These are phyloP conservation scores for Caenorhabditis elegans DNA, from an alignment of 1,140 invertebrate species.

Conservation along the genomic window WBcel235 BX284605.5:13085001-13085500, in stretches of 20 bases:
- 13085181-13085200: too few species aligned
- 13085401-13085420: not conserved
- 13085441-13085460: not conserved
- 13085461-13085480: constrained; percentile 23
- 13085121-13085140: too few species aligned
- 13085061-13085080: too few species aligned
- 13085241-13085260: not conserved
- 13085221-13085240: too few species aligned
- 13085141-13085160: too few species aligned
- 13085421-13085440: not conserved
- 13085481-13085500: constrained; percentile 22
- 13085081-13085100: too few species aligned
- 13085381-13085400: not conserved
- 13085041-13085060: too few species aligned
- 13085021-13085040: too few species aligned
- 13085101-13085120: too few species aligned
- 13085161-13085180: too few species aligned
- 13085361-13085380: not conserved
- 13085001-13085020: too few species aligned
- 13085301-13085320: not conserved
- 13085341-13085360: not conserved
- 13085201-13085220: too few species aligned
- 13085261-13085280: not conserved
- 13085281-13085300: not conserved
- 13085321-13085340: not conserved